phyloP scores from a whole-genome alignment of 2,113 vertebrate genomes.

The Halichoerus grypus region DNA sequence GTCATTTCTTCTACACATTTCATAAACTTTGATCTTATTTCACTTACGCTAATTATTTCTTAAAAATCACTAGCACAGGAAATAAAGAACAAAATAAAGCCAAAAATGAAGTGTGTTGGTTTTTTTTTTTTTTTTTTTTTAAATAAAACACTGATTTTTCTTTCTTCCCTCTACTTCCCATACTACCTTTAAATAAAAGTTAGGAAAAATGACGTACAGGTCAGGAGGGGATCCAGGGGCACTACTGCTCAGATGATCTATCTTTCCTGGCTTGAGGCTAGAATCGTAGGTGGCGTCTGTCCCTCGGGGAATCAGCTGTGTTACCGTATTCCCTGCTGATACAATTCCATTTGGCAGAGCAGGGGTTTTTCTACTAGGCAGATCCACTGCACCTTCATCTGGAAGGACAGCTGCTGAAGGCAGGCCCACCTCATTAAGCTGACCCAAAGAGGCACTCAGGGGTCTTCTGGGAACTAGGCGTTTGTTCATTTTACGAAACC shows the following conservation, averaged over 20 bases:
- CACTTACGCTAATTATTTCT: neutral
- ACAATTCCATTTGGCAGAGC: slow-evolving; percentile 95
- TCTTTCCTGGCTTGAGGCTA: slow-evolving; percentile 93
- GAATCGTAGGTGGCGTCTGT: slow-evolving; percentile 93
- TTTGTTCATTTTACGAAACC: slow-evolving; percentile 99
- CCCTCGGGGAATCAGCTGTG: slow-evolving; percentile 95
- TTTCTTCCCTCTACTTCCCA: neutral
- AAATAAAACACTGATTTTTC: neutral
- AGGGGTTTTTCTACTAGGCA: slow-evolving; percentile 91
- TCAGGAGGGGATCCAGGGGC: slow-evolving; percentile 97
- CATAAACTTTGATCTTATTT: slow-evolving; percentile 23
- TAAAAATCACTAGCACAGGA: slow-evolving; percentile 34
- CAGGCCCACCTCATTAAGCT: slow-evolving; percentile 93
- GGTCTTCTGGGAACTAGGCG: slow-evolving; percentile 93
- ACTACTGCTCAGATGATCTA: slow-evolving; percentile 93
- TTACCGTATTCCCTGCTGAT: slow-evolving; percentile 88
- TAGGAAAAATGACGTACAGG: slow-evolving; percentile 88
- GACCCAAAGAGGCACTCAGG: slow-evolving; percentile 92
- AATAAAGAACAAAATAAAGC: slow-evolving; percentile 42
- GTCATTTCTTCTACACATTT: neutral
- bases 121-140: neutral
- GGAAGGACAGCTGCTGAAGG: slow-evolving; percentile 92
- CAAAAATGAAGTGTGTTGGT: neutral
- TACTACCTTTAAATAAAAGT: slow-evolving; percentile 49
- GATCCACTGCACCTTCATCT: slow-evolving; percentile 93